These are phyloP conservation scores for Stenurella melanura DNA, from an alignment of 2,888 invertebrate species.

Conservation along the genomic window DNA sequence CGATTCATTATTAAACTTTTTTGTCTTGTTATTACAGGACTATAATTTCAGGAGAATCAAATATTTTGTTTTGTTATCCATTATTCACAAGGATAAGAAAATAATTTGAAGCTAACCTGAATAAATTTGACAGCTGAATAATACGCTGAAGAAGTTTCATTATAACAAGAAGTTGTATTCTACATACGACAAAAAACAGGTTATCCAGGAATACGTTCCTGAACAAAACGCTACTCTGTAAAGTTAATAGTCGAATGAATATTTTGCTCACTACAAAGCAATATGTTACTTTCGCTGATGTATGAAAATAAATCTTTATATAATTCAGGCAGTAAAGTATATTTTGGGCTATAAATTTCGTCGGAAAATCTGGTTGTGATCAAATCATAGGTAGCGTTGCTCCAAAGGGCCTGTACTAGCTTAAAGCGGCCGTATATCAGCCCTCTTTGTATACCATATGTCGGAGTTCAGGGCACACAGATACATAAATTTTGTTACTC, in stretches of 20 bases:
- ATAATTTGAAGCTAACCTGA: neutral
- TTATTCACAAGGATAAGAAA: neutral
- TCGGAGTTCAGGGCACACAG: conserved; percentile 44
- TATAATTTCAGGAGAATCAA: neutral
- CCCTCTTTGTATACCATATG: conserved; percentile 47
- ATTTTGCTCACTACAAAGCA: conserved; percentile 10
- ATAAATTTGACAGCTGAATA: neutral
- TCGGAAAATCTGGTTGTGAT: conserved; percentile 48
- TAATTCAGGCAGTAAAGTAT: conserved; percentile 54
- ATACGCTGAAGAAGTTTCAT: neutral
- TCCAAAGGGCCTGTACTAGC: conserved; percentile 51
- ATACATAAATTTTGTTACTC: conserved; percentile 52
- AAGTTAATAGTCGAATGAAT: conserved; percentile 31
- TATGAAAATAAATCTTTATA: conserved; percentile 47
- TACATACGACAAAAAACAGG: neutral
- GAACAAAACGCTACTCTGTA: conserved; percentile 39
- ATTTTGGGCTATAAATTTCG: conserved; percentile 48
- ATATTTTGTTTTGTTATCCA: too few species aligned
- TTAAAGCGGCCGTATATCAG: conserved; percentile 49
- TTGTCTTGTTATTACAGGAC: too few species aligned
- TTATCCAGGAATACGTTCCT: conserved; percentile 12
- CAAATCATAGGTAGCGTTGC: conserved; percentile 53
- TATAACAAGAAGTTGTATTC: neutral
- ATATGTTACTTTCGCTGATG: conserved; percentile 25
- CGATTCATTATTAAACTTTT: too few species aligned